These are phyloP conservation scores for Noctuana brunneofusca DNA, from an alignment of 2,888 invertebrate genomes.

Conservation along the genomic window DNA sequence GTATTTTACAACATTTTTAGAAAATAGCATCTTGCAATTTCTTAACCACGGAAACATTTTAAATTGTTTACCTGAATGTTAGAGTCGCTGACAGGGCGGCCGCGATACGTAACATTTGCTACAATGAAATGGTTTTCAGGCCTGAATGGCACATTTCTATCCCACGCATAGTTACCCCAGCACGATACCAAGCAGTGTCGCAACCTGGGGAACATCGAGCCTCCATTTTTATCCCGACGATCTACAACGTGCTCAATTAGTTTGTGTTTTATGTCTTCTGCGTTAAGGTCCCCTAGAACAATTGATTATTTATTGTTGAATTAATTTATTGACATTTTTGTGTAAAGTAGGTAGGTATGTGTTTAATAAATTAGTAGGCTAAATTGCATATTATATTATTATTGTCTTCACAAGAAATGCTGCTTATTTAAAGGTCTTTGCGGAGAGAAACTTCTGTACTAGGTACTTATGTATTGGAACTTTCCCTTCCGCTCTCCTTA, in stretches of 20 bases:
- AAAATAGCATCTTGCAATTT: neutral
- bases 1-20: too few relatives aligned
- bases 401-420: too few relatives aligned
- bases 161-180: constrained; percentile 92
- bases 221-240: constrained; percentile 81
- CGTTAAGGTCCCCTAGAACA: constrained; percentile 69
- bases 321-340: too few relatives aligned
- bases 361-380: too few relatives aligned
- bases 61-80: constrained; percentile 86
- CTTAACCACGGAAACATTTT: neutral
- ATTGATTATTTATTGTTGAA: neutral
- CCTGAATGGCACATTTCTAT: constrained; percentile 79
- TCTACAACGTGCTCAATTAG: constrained; percentile 77
- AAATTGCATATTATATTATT: too few relatives aligned
- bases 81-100: constrained; percentile 86
- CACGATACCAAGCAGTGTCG: constrained; percentile 86
- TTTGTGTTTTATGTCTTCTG: constrained; percentile 77
- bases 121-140: constrained; percentile 88
- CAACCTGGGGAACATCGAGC: constrained; percentile 85
- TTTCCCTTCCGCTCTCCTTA: too few relatives aligned
- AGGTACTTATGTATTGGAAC: too few relatives aligned
- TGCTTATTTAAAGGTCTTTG: too few relatives aligned
- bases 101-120: constrained; percentile 85
- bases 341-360: too few relatives aligned
- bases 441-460: too few relatives aligned